phyloP scores from a whole-genome alignment of 2,113 vertebrate genomes.

The Dicaeum eximium region DNA sequence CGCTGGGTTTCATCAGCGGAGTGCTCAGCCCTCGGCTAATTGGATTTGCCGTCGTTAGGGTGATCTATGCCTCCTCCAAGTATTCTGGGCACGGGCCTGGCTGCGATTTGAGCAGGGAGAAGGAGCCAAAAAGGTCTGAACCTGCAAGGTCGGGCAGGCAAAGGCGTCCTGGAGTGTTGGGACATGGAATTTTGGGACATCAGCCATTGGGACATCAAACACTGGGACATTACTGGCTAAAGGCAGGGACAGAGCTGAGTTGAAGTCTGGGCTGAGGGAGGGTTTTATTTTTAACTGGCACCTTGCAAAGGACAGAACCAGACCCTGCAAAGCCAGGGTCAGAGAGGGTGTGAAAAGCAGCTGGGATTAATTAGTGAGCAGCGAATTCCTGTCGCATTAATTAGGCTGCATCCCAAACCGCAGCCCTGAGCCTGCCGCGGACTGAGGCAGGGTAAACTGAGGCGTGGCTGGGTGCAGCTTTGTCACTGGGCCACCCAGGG shows the following conservation, averaged over 20 bases:
- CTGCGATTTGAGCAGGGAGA: background rate
- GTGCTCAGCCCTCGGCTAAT: conserved; percentile 50
- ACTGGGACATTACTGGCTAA: rapidly evolving
- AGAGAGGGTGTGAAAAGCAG: background rate
- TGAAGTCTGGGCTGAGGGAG: background rate
- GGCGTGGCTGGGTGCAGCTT: background rate
- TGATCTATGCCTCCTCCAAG: background rate
- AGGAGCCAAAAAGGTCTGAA: background rate
- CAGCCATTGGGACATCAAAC: rapidly evolving
- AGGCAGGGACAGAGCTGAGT: background rate
- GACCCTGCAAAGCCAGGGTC: background rate
- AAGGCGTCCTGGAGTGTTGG: rapidly evolving
- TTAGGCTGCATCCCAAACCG: background rate
- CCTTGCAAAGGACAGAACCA: background rate
- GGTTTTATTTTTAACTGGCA: background rate
- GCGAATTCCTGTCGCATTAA: background rate
- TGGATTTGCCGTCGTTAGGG: conserved; percentile 6
- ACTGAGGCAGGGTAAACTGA: background rate
- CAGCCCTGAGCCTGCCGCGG: background rate
- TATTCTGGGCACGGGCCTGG: background rate
- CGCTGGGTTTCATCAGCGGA: background rate
- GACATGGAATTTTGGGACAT: background rate
- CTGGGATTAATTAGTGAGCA: background rate
- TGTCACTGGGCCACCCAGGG: background rate
- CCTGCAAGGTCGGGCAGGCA: background rate